A percentile compares a stretch with the other conserved stretches of the same genome.
phyloP scores from a whole-genome alignment of 2,113 vertebrate genomes.

The Orthonyx spaldingii region DNA sequence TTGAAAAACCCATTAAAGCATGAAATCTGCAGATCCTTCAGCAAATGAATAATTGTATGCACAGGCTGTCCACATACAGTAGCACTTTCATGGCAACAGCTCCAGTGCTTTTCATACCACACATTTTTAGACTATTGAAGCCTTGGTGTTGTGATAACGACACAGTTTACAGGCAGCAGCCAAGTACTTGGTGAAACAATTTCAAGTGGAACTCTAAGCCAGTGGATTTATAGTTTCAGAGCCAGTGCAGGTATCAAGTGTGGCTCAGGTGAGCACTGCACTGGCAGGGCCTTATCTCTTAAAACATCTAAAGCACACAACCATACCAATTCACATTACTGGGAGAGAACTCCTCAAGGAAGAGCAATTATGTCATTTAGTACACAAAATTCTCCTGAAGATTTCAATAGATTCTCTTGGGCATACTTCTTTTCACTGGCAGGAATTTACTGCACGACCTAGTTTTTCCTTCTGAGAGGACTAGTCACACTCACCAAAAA shows the following conservation, averaged over 20 bases:
- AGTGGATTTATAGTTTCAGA: neutral
- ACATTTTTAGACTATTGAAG: constrained; percentile 4
- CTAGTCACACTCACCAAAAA: neutral
- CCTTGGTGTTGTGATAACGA: neutral
- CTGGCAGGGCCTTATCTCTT: constrained; percentile 18
- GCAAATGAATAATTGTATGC: neutral
- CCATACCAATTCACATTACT: neutral
- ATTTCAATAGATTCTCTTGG: neutral
- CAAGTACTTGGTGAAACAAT: neutral
- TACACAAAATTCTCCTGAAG: constrained; percentile 6
- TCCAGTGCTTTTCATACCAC: constrained; percentile 17
- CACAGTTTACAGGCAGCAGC: neutral
- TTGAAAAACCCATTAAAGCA: neutral
- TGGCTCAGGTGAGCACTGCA: neutral
- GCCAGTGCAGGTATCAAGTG: neutral
- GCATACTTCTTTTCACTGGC: neutral
- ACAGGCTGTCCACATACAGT: neutral
- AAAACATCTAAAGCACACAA: neutral
- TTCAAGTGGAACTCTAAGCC: neutral
- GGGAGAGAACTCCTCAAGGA: constrained; percentile 20
- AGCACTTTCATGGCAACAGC: neutral
- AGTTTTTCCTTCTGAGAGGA: constrained; percentile 40
- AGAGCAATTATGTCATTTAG: constrained; percentile 40
- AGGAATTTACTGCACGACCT: constrained; percentile 34
- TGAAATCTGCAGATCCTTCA: neutral